Evolutionary conservation across 2,113 vertebrate species (phyloP), one percentile per base, ranked within the genome.

Genomic region (Brachionichthys hirsutus): DNA sequence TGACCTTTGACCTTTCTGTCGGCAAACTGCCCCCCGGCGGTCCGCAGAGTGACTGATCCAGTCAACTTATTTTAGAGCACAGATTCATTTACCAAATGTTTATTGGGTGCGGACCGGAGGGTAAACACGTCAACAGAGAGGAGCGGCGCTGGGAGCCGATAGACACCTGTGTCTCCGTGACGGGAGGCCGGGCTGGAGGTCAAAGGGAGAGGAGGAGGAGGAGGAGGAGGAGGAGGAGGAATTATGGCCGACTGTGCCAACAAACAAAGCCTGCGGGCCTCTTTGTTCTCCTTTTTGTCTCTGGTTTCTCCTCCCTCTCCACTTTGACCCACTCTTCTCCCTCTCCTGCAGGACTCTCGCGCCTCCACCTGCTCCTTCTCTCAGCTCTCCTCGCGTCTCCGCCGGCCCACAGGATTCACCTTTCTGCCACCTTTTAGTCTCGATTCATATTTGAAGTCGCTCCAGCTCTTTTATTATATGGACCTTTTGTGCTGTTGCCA

Each of bases 201-300:
- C 81, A 88, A 83, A 85, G 73, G 70, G 81, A 80, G 85, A 86
- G 59, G 9, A 35, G 17, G 44, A 19, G 44, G 44, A 9, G 44
- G 19, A 13, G 9, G 46, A 46, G 47, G 47, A 24, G 47, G 82
- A 75, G 83, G 80, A 85, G 84, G 77, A 79, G 84, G 75, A 88
- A 72, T 87, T 84, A 82, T 78, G 72, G 89, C 82, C n/a, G n/a
- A n/a, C n/a, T n/a, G n/a, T n/a, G n/a, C n/a, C 90, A 85, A 86
- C 89, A 90, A 88, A 90, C 88, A 89, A 91, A 91, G 85, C 81
- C 85, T 81, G 62, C 68, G 67, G 77, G 78, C 76, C 75, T 83
- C 87, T 90, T 90, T 89, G 87, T 89, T 89, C 87, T 80, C 49
- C 66, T 77, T n/a, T 83, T 86, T 84, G 84, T 89, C 80, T 87